Percentiles rank a stretch among this genome's conserved stretches.
Conservation (phyloP, 2,113 vertebrate species). For the Mandrillus leucophaeus region DNA sequence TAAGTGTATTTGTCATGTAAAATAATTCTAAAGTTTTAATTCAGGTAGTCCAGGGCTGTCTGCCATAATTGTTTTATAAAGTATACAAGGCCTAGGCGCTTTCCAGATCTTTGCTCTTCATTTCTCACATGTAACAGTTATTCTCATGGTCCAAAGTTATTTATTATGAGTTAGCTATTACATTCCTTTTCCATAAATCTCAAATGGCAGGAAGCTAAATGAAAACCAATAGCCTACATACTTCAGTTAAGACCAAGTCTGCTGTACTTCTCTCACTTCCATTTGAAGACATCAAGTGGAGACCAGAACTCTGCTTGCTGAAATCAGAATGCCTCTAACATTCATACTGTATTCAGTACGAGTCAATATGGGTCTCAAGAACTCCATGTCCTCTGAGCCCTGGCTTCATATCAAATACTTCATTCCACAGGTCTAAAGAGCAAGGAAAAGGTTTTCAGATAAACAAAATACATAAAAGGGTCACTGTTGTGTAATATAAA, state of each 20-base stretch:
- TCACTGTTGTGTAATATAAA: neutral
- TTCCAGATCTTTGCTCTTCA: neutral
- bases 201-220: neutral
- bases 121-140: neutral
- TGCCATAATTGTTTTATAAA: neutral
- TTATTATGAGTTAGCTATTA: neutral
- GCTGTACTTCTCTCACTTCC: neutral
- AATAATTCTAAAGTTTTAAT: neutral
- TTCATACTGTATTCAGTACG: neutral
- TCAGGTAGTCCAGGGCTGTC: neutral
- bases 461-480: neutral
- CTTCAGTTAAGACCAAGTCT: neutral
- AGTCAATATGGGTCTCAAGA: neutral
- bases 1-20: neutral
- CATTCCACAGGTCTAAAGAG: neutral
- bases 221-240: neutral
- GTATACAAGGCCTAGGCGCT: neutral
- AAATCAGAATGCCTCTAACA: neutral
- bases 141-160: neutral
- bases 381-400: neutral
- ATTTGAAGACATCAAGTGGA: neutral
- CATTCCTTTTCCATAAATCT: neutral
- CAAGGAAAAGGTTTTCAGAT: neutral
- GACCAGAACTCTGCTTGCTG: neutral
- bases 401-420: neutral